Base-by-base conservation (phyloP, 2,797 vertebrate species). In the Takifugu rubripes region DNA sequence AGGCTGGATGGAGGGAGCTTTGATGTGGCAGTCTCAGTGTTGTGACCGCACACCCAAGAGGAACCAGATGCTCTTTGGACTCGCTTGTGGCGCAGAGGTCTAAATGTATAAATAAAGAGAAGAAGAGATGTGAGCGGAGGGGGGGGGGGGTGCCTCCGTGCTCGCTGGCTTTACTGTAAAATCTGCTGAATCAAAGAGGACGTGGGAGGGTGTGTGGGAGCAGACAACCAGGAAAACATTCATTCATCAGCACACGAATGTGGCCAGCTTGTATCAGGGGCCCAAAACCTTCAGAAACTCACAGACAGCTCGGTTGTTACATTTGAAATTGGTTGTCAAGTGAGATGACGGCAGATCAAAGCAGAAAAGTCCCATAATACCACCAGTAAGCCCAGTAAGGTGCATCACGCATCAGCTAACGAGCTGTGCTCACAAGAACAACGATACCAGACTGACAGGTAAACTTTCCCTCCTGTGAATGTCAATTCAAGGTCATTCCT, bases 21-120 rank as follows among this genome's bases (percentile, higher is more conserved):
- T 92, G 89, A 92, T 91, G 86, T 89, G 87, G 89, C 78, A 87
- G 73, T 72, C 63, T 63, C 75, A 84, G 83, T 88, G 83, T 82
- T 87, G 17, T 84, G 89, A 89, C 84, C 86, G 70, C 87, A 89
- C 75, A 74, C 71, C 59, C 73, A 84, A 90, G 80, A 89, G 78
- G 83, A 89, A 89, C 76, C 81, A 89, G 86, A 89, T 88, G 88
- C 79, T 70, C 81, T 72, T 0, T 81, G 6, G 61, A 73, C 81
- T 69, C 75, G 72, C 73, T 77, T 78, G 85, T 78, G 86, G 84
- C 75, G 72, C 52, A 75, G 69, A 66, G 33, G 64, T 21, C 16
- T 46, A 31, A n/a, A 50, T 29, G 16, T 50, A 50, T 50, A 50
- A 16, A 50, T 50, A 50, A 7, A 50, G 25, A 25, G 42, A 47